Conservation (phyloP, 2,888 invertebrate genomes). For the Magallana nippona region DNA sequence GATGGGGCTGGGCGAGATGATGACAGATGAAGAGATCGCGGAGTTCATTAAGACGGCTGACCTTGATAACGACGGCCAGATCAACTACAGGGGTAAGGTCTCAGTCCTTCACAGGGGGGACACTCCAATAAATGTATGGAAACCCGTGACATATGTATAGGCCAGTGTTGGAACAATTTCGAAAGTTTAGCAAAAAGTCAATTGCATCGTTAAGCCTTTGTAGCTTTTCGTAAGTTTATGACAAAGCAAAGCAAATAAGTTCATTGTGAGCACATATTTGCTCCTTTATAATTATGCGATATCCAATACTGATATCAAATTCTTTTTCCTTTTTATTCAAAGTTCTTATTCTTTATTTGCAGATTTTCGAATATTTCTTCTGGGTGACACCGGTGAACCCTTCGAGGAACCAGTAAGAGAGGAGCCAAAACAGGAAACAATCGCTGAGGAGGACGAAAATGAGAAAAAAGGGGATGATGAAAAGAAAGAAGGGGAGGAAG, state of each 20-base stretch:
- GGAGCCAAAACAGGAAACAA: slow-evolving; percentile 50
- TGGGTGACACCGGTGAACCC: slow-evolving; percentile 50
- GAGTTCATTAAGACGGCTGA: slow-evolving; percentile 66
- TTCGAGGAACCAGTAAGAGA: slow-evolving; percentile 49
- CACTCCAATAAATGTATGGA: too few species aligned
- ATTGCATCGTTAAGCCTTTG: too few species aligned
- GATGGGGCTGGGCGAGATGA: slow-evolving; percentile 67
- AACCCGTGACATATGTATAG: too few species aligned
- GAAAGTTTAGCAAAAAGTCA: too few species aligned
- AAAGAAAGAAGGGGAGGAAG: slow-evolving; percentile 16
- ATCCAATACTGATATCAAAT: too few species aligned
- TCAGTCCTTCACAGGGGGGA: not conserved
- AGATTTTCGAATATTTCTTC: slow-evolving; percentile 62
- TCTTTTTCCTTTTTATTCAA: too few species aligned
- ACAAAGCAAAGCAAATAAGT: too few species aligned
- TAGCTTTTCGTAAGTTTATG: too few species aligned
- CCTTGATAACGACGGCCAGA: slow-evolving; percentile 65
- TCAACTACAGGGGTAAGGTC: slow-evolving; percentile 63
- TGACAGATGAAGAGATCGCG: slow-evolving; percentile 64
- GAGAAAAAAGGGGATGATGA: slow-evolving; percentile 50
- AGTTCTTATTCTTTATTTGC: not conserved
- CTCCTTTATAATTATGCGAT: too few species aligned
- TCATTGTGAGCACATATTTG: too few species aligned
- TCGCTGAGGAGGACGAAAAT: slow-evolving; percentile 50
- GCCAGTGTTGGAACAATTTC: too few species aligned